phyloP scores from a whole-genome alignment of 1,140 invertebrate species.

The Gonioctena quinquepunctata region DNA sequence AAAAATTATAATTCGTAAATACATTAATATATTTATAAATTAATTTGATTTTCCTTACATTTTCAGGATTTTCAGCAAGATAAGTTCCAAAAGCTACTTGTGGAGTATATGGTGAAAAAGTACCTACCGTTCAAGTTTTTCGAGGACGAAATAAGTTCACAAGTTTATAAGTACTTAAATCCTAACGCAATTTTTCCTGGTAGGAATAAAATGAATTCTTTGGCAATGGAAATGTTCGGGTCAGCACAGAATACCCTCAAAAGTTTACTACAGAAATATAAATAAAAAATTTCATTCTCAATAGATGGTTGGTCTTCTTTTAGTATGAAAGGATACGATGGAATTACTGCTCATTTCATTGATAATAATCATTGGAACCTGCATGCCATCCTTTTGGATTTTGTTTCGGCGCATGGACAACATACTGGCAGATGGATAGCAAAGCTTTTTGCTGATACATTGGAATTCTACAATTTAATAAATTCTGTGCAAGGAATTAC shows the following conservation, averaged over 20 bases:
- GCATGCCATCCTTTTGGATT: constrained; percentile 7
- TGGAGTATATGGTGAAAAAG: constrained; percentile 8
- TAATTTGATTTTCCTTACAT: not conserved
- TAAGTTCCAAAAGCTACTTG: constrained; percentile 1
- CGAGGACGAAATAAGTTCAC: constrained; percentile 6
- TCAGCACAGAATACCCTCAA: constrained; percentile 1
- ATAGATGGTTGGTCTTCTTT: constrained; percentile 20
- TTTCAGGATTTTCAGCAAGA: constrained; percentile 1
- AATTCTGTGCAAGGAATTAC: not conserved
- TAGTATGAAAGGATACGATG: constrained; percentile 20
- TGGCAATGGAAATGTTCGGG: constrained; percentile 6
- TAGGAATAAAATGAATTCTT: constrained; percentile 17
- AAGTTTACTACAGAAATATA: constrained; percentile 11
- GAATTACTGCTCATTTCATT: constrained; percentile 23
- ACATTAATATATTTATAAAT: constrained; percentile 5
- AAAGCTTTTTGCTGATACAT: constrained; percentile 2
- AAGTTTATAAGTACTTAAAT: constrained; percentile 14
- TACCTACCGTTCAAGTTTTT: constrained; percentile 17
- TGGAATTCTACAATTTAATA: not conserved
- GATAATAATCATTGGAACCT: constrained; percentile 24
- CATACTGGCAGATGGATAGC: constrained; percentile 4
- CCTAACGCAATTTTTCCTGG: constrained; percentile 1
- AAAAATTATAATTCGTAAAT: not conserved
- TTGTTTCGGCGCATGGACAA: not conserved
- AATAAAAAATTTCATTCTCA: constrained; percentile 11